Evolutionary conservation across 1,140 invertebrate genomes (phyloP).

Genomic region (Caenorhabditis tropicalis): DNA sequence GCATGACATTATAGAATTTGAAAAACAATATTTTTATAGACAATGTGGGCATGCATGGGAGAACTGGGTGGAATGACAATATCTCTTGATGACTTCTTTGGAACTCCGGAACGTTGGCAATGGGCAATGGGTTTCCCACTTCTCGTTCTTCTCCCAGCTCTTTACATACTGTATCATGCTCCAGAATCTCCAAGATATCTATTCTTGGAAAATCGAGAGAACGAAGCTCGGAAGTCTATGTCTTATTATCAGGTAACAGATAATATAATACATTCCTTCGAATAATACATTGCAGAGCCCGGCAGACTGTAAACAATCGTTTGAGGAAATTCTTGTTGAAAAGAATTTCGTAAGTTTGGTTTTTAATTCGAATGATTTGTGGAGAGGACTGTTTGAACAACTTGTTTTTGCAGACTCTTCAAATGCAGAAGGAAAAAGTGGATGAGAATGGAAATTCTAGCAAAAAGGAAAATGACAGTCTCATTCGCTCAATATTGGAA

Average conservation of each 20-base stretch:
- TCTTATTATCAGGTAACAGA: conserved; percentile 27
- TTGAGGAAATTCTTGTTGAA: conserved; percentile 5
- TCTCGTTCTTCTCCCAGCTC: conserved; percentile 19
- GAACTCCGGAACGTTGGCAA: conserved; percentile 36
- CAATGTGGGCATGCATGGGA: conserved; percentile 50
- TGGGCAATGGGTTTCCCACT: conserved; percentile 43
- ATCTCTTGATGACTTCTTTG: conserved; percentile 42
- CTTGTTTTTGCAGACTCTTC: neutral
- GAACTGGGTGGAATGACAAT: conserved; percentile 46
- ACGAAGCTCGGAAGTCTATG: conserved; percentile 29
- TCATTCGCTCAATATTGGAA: neutral
- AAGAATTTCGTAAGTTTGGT: neutral
- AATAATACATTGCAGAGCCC: conserved; percentile 9
- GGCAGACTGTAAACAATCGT: conserved; percentile 6
- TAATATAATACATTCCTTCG: neutral
- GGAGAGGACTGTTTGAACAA: neutral
- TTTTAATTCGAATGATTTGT: neutral
- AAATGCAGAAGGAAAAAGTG: conserved; percentile 15
- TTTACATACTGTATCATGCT: conserved; percentile 4
- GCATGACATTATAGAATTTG: too few relatives aligned
- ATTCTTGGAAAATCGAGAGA: conserved; percentile 9
- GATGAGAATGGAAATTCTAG: conserved; percentile 30
- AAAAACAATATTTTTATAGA: conserved; percentile 36
- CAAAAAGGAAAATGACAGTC: neutral
- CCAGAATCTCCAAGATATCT: conserved; percentile 50